Percentiles rank a stretch among this genome's conserved stretches.
Evolutionary conservation across 1,140 invertebrate species (phyloP).

Genomic region (Drosophila santomea): DNA sequence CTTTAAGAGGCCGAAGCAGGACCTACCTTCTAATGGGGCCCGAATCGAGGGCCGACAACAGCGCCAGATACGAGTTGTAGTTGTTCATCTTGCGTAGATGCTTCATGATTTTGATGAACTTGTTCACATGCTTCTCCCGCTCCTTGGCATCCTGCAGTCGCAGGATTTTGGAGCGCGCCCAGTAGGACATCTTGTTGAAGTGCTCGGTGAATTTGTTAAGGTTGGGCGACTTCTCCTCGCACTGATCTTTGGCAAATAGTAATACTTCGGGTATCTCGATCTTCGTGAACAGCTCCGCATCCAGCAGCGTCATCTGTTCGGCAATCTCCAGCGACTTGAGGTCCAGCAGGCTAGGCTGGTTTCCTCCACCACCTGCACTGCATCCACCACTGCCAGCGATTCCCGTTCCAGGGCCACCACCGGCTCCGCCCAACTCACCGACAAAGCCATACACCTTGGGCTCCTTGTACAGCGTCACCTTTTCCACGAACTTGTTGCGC

Average conservation of each 20-base stretch:
- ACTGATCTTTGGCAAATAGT: slow-evolving; percentile 98
- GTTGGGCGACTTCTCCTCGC: slow-evolving; percentile 98
- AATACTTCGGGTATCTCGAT: slow-evolving; percentile 99
- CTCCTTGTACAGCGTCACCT: slow-evolving; percentile 85
- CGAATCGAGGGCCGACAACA: slow-evolving; percentile 98
- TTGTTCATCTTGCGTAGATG: slow-evolving; percentile 98
- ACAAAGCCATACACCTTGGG: slow-evolving; percentile 48
- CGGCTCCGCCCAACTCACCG: slow-evolving; percentile 18
- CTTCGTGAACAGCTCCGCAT: slow-evolving; percentile 97
- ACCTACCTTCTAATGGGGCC: slow-evolving; percentile 92
- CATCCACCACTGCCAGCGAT: not conserved
- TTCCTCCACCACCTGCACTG: slow-evolving; percentile 3
- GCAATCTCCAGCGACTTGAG: slow-evolving; percentile 95
- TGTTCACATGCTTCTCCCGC: slow-evolving; percentile 97
- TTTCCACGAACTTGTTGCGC: slow-evolving; percentile 95
- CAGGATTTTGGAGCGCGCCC: slow-evolving; percentile 93
- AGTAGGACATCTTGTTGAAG: slow-evolving; percentile 99
- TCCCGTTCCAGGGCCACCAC: slow-evolving; percentile 1
- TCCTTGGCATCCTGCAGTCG: slow-evolving; percentile 94
- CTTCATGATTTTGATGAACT: slow-evolving; percentile 99
- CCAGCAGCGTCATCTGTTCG: slow-evolving; percentile 99
- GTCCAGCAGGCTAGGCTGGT: slow-evolving; percentile 89
- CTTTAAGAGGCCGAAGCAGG: too few species aligned
- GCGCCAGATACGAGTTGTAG: slow-evolving; percentile 98
- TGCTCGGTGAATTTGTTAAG: slow-evolving; percentile 98